Evolutionary conservation across 2,797 vertebrate genomes (phyloP).

Genomic region (Argentina silus): DNA sequence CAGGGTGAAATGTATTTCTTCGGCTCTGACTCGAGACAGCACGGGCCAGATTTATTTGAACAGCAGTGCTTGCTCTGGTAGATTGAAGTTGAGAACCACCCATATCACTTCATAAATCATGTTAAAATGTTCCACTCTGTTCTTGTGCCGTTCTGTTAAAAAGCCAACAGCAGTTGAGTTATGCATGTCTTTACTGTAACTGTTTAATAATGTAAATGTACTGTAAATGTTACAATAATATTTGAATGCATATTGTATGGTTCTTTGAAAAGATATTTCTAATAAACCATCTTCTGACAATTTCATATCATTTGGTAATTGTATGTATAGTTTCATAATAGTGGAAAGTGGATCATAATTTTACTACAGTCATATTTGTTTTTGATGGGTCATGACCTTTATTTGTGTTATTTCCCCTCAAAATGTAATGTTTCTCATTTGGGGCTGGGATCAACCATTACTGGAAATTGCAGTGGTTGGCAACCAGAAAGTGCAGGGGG

Average conservation of each 20-base stretch:
- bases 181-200: not conserved
- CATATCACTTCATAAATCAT: constrained; percentile 83
- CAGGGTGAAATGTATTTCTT: constrained; percentile 78
- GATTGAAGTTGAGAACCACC: constrained; percentile 85
- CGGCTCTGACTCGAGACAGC: constrained; percentile 63
- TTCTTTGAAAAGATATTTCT: not conserved
- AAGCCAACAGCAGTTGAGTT: not conserved
- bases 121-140: constrained; percentile 37
- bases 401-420: not conserved
- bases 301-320: not conserved
- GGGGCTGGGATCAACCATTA: too few species aligned
- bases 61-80: constrained; percentile 79
- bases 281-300: not conserved
- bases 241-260: not conserved
- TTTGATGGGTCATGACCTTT: not conserved
- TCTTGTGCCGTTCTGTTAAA: not conserved
- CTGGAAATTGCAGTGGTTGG: too few species aligned
- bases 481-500: too few species aligned
- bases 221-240: not conserved
- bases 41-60: constrained; percentile 79
- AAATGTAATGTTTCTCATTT: too few species aligned
- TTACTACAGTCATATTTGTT: not conserved
- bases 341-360: not conserved
- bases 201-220: too few species aligned
- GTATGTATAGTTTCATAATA: not conserved